Conservation (phyloP, 2,113 vertebrate species). For the Sarotherodon lohbergeri region DNA sequence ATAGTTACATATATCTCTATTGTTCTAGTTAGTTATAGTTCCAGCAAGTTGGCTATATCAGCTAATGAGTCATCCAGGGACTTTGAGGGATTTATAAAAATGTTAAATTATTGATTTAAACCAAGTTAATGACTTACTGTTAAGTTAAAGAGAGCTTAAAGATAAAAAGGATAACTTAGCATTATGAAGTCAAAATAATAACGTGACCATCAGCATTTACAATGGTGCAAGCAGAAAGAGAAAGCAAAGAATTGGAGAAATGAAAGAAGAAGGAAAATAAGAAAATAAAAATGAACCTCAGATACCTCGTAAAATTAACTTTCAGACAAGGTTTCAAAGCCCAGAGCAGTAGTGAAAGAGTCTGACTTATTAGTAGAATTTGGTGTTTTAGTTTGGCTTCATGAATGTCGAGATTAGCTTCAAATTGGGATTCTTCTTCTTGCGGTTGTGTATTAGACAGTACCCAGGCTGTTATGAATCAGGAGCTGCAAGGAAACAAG, state of each 20-base stretch:
- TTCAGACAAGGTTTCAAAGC: background rate
- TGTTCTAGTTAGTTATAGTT: background rate
- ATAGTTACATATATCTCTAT: background rate
- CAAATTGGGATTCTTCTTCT: background rate
- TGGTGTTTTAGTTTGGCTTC: background rate
- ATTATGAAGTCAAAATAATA: background rate
- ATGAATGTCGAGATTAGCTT: background rate
- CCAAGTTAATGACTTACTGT: background rate
- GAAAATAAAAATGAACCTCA: background rate
- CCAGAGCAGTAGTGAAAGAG: background rate
- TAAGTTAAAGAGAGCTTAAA: background rate
- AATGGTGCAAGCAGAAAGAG: background rate
- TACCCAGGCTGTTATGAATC: background rate
- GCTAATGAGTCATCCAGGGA: background rate
- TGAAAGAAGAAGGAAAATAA: background rate
- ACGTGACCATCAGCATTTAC: background rate
- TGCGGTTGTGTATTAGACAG: background rate
- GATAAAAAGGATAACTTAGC: background rate
- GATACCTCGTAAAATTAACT: background rate
- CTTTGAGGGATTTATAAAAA: background rate
- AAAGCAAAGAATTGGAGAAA: background rate
- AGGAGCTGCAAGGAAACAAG: background rate
- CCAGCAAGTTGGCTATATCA: background rate
- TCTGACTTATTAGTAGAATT: background rate
- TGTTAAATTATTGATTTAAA: conserved; percentile 4